A percentile compares a stretch with the other conserved stretches of the same genome.
Conservation (phyloP, 1,140 invertebrate genomes). For the Ceratina japonica region DNA sequence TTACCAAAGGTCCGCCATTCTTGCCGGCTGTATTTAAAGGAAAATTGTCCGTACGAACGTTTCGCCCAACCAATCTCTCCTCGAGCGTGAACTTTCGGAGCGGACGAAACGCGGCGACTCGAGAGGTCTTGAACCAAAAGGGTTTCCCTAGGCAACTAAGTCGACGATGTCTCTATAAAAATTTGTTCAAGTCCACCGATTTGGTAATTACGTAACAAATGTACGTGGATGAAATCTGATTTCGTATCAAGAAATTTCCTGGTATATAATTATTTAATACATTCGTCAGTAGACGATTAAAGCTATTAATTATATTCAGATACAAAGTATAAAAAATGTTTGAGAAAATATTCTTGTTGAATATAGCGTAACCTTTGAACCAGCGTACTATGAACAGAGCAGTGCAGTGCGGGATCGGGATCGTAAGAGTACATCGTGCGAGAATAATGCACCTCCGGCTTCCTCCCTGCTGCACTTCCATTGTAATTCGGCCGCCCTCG, state of each 20-base stretch:
- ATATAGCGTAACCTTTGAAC: constrained; percentile 42
- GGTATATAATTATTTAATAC: too few relatives aligned
- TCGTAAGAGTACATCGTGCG: constrained; percentile 49
- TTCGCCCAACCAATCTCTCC: constrained; percentile 5
- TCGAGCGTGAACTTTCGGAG: constrained; percentile 19
- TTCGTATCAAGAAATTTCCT: too few relatives aligned
- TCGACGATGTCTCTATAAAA: not conserved
- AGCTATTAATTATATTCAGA: too few relatives aligned
- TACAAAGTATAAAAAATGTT: too few relatives aligned
- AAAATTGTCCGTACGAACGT: constrained; percentile 62
- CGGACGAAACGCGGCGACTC: constrained; percentile 59
- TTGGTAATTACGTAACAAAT: constrained; percentile 25
- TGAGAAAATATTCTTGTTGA: constrained; percentile 32
- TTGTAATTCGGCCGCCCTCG: constrained; percentile 37
- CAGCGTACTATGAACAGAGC: too few relatives aligned
- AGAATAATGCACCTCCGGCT: constrained; percentile 55
- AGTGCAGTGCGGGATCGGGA: constrained; percentile 5
- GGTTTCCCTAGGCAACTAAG: constrained; percentile 10
- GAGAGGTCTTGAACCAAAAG: constrained; percentile 49
- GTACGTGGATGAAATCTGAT: too few relatives aligned
- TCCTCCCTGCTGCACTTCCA: constrained; percentile 8
- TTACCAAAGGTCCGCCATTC: constrained; percentile 55
- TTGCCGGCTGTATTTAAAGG: constrained; percentile 66
- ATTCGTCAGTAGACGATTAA: too few relatives aligned
- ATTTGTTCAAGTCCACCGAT: too few relatives aligned